phyloP scores from a whole-genome alignment of 2,113 vertebrate species.

The Cryptotis parvus region DNA sequence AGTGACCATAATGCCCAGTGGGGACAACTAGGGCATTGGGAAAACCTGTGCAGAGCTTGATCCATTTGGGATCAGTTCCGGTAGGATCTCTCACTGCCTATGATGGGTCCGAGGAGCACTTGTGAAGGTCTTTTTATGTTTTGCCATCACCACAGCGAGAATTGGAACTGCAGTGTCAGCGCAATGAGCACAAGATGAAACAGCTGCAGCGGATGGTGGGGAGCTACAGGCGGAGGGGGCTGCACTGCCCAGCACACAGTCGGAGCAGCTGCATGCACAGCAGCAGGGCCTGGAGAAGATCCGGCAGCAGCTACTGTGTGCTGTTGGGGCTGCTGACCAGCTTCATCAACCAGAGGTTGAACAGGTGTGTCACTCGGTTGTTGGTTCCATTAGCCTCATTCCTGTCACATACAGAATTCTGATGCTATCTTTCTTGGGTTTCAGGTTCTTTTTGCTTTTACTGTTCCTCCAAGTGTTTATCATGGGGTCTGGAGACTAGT shows the following conservation, averaged over 20 bases:
- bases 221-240: constrained; percentile 86
- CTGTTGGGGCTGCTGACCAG: constrained; percentile 81
- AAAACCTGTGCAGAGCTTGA: too few species aligned
- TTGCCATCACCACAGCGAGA: constrained; percentile 84
- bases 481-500: too few species aligned
- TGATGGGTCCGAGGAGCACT: rapidly evolving
- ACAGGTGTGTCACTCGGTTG: constrained; percentile 74
- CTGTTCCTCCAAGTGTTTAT: too few species aligned
- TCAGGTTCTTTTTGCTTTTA: too few species aligned
- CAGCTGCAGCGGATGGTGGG: constrained; percentile 90
- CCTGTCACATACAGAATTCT: too few species aligned
- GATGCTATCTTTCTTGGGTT: too few species aligned
- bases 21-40: too few species aligned
- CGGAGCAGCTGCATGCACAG: constrained; percentile 51
- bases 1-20: too few species aligned
- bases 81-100: neutral
- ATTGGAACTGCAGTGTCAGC: constrained; percentile 89
- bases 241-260: neutral
- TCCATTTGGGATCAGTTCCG: neutral
- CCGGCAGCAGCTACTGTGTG: constrained; percentile 86
- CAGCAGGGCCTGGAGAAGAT: constrained; percentile 84
- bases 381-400: too few species aligned
- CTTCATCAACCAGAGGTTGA: constrained; percentile 76
- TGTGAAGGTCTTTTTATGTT: neutral
- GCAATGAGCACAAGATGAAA: constrained; percentile 91